phyloP scores from a whole-genome alignment of 2,888 invertebrate species.

The Phengaris arion region DNA sequence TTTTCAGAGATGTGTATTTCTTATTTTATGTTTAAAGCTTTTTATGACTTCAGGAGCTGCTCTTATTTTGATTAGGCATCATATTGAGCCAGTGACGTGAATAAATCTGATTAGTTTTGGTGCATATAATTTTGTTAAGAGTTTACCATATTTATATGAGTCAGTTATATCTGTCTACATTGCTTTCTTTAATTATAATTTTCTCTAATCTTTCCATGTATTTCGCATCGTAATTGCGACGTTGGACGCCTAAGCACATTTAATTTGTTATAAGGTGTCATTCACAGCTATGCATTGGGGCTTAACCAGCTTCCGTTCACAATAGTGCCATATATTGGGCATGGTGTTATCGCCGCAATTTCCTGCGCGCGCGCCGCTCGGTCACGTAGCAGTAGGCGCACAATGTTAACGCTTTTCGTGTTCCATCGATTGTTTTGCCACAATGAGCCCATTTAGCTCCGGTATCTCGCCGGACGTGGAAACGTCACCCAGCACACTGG shows the following conservation, averaged over 20 bases:
- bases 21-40: no score
- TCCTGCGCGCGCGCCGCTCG: constrained; percentile 40
- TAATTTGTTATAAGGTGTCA: not conserved
- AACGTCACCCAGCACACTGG: constrained; percentile 31
- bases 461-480: constrained; percentile 45
- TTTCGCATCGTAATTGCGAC: not conserved
- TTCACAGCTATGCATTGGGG: not conserved
- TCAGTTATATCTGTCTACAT: no score
- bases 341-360: constrained; percentile 43
- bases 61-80: no score
- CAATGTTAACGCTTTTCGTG: constrained; percentile 43
- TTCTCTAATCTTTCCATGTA: no score
- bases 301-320: constrained; percentile 35
- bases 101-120: no score
- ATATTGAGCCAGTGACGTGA: no score
- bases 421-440: constrained; percentile 39
- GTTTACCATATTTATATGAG: no score
- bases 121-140: no score
- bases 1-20: no score
- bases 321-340: constrained; percentile 37
- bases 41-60: no score
- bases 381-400: constrained; percentile 45
- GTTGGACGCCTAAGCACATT: not conserved
- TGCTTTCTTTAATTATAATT: no score
- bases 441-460: constrained; percentile 38